phyloP scores from a whole-genome alignment of 2,113 vertebrate genomes.

The Phylloscopus whistleri region DNA sequence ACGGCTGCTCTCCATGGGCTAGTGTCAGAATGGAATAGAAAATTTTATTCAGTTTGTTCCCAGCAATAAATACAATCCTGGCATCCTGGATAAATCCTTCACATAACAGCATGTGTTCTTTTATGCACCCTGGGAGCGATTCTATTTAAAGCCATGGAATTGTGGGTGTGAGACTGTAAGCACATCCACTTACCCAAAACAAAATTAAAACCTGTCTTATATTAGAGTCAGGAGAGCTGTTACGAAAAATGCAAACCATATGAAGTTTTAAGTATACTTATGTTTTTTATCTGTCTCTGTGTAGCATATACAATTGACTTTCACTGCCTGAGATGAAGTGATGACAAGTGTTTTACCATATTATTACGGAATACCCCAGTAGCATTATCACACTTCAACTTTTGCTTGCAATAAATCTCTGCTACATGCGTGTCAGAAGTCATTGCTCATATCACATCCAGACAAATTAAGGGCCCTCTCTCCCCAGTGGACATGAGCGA shows the following conservation, averaged over 20 bases:
- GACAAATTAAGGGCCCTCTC: not conserved
- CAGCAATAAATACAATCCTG: constrained; percentile 48
- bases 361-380: constrained; percentile 66
- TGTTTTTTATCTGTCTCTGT: constrained; percentile 65
- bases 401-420: constrained; percentile 60
- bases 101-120: constrained; percentile 42
- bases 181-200: constrained; percentile 49
- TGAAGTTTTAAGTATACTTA: constrained; percentile 63
- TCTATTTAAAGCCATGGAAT: constrained; percentile 58
- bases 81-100: constrained; percentile 57
- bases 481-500: not conserved
- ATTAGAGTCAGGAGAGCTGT: constrained; percentile 50
- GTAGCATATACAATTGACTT: constrained; percentile 60
- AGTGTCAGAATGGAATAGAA: constrained; percentile 42
- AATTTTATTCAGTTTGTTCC: constrained; percentile 54
- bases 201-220: constrained; percentile 45
- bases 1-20: not conserved
- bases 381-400: constrained; percentile 60
- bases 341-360: constrained; percentile 65
- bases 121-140: constrained; percentile 43
- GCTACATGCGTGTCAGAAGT: constrained; percentile 14
- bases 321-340: constrained; percentile 59
- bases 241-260: constrained; percentile 54
- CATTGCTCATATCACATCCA: not conserved
- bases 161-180: constrained; percentile 56